Base-by-base conservation (phyloP, 2,888 invertebrate species). In the Glomeris marginata region DNA sequence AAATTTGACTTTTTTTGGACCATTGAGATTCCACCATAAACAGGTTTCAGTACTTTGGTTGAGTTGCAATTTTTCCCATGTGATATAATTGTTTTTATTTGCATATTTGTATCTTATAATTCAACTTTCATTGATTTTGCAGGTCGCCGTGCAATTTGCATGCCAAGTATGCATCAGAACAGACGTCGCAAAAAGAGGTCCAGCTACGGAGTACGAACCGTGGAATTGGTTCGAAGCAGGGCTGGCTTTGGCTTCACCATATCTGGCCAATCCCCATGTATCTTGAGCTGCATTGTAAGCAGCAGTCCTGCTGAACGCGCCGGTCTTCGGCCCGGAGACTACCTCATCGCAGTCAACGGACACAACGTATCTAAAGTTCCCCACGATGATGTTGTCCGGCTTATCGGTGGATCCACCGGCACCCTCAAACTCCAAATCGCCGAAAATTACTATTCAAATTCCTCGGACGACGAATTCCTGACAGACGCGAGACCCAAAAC, bases 231-330 rank as follows among this genome's bases (percentile, higher is more conserved):
- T 8, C 74, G 92, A 55, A 90, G 92, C 2, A 75, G 78, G 53
- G 84, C 84, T 61, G 94, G 94, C 8, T 95, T 90, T 65, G 94
- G 95, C n/a, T 95, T 95, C 65, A 95, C 94, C 20, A 92, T 95
- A 63, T 91, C 92, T 1, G 94, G 94, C 2, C 92, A 95, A 66
- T 83, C 90, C 63, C 94, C 95, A 0, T 95, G 94, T 65, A 85
- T 92, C 55, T 75, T 95, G 51, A 90, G 91, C 47, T 91, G 88
- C 61, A 92, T 95, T 59, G 91, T 91, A 1, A 73, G 77, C 43
- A 84, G 84, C 58, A 86, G 85, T 52, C 91, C 92, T 2, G 94
- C 94, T 0, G 91, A 91, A 62, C 75, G 78, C 54, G 88, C 88
- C 28, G 92, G 92, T 0, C 70, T 95, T 18, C 76, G 88, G 22